A percentile compares a stretch with the other conserved stretches of the same genome.
These are phyloP conservation scores for Tachuris rubrigastra DNA, from an alignment of 2,113 vertebrate species.

Conservation along the genomic window DNA sequence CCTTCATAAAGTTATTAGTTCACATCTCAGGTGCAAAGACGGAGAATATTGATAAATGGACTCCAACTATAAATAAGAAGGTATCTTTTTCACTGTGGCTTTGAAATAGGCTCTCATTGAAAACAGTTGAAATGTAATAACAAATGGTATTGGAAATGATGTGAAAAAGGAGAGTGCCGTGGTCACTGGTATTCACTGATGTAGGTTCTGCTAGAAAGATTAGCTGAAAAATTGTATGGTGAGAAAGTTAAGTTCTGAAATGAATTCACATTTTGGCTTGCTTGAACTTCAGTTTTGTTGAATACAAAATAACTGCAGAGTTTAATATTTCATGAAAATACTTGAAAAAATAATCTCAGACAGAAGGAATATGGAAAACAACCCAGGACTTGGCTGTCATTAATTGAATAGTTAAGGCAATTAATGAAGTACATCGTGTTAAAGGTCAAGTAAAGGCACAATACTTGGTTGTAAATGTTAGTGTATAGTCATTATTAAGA, in stretches of 20 bases:
- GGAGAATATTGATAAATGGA: constrained; percentile 15
- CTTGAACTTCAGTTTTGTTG: constrained; percentile 42
- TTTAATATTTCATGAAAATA: constrained; percentile 52
- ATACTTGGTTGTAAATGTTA: constrained; percentile 38
- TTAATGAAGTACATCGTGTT: constrained; percentile 47
- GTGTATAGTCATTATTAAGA: constrained; percentile 14
- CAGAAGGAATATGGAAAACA: constrained; percentile 42
- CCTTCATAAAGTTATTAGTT: neutral
- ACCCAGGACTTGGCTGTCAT: neutral
- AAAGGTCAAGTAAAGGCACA: constrained; percentile 54
- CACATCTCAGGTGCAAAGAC: neutral
- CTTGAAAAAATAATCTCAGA: constrained; percentile 30
- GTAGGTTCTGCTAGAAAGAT: constrained; percentile 56
- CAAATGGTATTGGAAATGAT: neutral
- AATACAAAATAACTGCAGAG: constrained; percentile 29
- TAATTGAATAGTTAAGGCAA: constrained; percentile 34
- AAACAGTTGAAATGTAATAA: constrained; percentile 33
- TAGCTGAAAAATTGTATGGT: constrained; percentile 35
- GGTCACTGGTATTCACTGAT: constrained; percentile 37
- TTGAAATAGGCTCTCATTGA: constrained; percentile 52
- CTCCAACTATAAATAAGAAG: constrained; percentile 54
- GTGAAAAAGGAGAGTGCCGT: neutral
- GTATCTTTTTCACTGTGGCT: constrained; percentile 47
- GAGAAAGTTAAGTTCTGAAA: constrained; percentile 47
- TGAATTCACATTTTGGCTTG: constrained; percentile 20